Conservation (phyloP, 2,888 invertebrate species). For the Pharmacophagus antenor region DNA sequence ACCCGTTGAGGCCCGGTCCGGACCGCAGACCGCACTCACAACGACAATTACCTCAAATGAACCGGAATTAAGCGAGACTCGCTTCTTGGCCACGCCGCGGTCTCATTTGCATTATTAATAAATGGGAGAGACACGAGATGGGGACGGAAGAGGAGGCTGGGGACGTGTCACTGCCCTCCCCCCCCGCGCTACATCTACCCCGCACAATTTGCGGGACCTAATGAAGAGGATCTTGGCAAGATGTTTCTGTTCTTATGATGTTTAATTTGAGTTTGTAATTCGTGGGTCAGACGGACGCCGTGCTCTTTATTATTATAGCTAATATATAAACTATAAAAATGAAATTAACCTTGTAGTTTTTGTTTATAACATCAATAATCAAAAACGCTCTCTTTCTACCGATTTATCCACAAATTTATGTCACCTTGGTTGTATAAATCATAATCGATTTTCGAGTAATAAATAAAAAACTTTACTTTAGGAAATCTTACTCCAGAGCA, state of each 20-base stretch:
- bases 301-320: slow-evolving; percentile 72
- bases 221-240: slow-evolving; percentile 79
- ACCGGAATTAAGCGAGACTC: slow-evolving; percentile 80
- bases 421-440: too few species aligned
- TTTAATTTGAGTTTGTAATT: slow-evolving; percentile 78
- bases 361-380: neutral
- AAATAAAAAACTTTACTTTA: too few species aligned
- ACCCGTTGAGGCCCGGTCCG: slow-evolving; percentile 39
- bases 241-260: slow-evolving; percentile 80
- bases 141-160: slow-evolving; percentile 38
- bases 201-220: slow-evolving; percentile 74
- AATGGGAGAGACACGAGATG: slow-evolving; percentile 56
- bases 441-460: too few species aligned
- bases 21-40: slow-evolving; percentile 59
- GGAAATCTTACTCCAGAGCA: too few species aligned
- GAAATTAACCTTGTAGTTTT: slow-evolving; percentile 2
- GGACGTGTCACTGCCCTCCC: slow-evolving; percentile 70
- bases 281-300: slow-evolving; percentile 64
- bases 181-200: slow-evolving; percentile 45
- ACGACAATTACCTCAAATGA: slow-evolving; percentile 81
- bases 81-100: slow-evolving; percentile 79
- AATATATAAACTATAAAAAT: too few species aligned
- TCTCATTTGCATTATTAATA: slow-evolving; percentile 82
- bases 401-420: neutral
- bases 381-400: neutral